Evolutionary conservation across 2,113 vertebrate species (phyloP), one percentile per base, ranked within the genome.

Genomic region (Micronycteris hirsuta): DNA sequence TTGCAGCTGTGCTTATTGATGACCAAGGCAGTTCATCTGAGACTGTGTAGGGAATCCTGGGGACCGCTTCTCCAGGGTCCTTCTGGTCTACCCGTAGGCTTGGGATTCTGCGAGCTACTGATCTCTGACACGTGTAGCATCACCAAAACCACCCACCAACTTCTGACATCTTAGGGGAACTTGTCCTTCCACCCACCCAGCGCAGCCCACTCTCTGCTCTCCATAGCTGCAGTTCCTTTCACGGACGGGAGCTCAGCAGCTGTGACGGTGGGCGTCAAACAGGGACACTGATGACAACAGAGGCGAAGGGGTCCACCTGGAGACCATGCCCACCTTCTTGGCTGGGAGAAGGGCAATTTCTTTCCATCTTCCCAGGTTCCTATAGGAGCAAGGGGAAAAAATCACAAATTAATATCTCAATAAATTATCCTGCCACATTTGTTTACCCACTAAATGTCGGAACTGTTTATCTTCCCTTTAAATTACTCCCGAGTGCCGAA

Each of bases 401-500:
- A 89, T 54, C 43, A 36, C 78, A 82, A 95, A 70, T 77, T 85
- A 87, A 78, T 80, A 94, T 93, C 81, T 86, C 76, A 80, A 77
- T 95, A 80, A 92, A 83, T 96, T 96, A 90, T 95, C 77, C 88
- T 81, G 65, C 38, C 88, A 92, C 81, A 41, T 85, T 65, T 92
- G 85, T 94, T 96, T 94, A 93, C 20, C 65, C 85, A 92, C 70
- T 84, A 93, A 82, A 43, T 67, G 38, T 63, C 2, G 31, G n/a
- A 31, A 90, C 81, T 93, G 84, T 93, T 97, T 85, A 80, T 96
- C 81, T 95, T 95, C 52, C 65, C 95, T 94, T 93, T 58, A 96
- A 96, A 94, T 96, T 86, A 95, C 56, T 76, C 49, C 49, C 58
- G 54, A 93, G 84, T 7, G 56, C 84, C 5, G 3, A 17, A 71